Evolutionary conservation across 2,888 invertebrate genomes (phyloP), one percentile per base, ranked within the genome.

Genomic region (Hedya salicella): DNA sequence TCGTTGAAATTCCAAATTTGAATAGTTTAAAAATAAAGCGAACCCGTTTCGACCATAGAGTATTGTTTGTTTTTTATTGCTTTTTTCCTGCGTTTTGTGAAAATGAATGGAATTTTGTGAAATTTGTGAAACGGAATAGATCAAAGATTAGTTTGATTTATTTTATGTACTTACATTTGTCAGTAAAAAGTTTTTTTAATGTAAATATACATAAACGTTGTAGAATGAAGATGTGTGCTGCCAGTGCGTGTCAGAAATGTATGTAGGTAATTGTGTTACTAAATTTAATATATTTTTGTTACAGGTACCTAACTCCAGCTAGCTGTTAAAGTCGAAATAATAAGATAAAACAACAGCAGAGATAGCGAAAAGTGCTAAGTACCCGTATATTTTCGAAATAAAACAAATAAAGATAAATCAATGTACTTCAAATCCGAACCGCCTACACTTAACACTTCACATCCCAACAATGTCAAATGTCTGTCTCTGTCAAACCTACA

Each of bases 81-180:
- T 52, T 62, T 65, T 69, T 64, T 70, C 68, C 70, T 63, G 67
- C 32, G 48, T 66, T 66, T 66, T 66, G 66, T 66, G 66, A 54
- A 66, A 66, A 66, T 66, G 46, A 60, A 52, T 39, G 48, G 25
- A 42, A 48, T 40, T 39, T 53, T 40, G 48, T 64, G n/a, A n/a
- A n/a, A n/a, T n/a, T n/a, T n/a, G n/a, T n/a, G n/a, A n/a, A n/a
- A n/a, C n/a, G n/a, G n/a, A n/a, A n/a, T 64, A 54, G 60, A 66
- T 61, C 40, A 54, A 54, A 61, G 60, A 60, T 66, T 42, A 66
- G 32, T 48, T 44, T 60, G 48, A 61, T 60, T 61, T 61, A 61
- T 61, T 54, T 66, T 61, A 66, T 42, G 48, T 48, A 21, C 36
- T 59, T 6, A 4, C 6, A 39, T 60, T 14, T 17, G 48, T 21